Base-by-base conservation (phyloP, 2,797 vertebrate species). In the Pseudochirops corinnae region DNA sequence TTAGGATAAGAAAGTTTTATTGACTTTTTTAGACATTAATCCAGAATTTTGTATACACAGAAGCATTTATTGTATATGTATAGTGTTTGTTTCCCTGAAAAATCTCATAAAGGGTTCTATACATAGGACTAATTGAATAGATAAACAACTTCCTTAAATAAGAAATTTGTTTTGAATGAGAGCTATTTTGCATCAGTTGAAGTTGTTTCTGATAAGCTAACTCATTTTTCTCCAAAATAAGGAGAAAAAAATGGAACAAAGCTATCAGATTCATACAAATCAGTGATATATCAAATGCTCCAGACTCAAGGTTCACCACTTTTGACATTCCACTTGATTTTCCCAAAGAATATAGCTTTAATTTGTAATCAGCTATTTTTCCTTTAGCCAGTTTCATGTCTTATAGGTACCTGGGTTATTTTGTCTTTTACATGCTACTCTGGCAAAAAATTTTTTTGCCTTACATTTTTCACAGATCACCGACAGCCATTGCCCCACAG, bases 371-470 rank as follows among this genome's bases (percentile, higher is more conserved):
- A 11, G 57, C 31, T 9, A 91, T 26, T 55, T 96, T 92, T 58
- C 33, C 58, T 50, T 97, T 95, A 87, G 94, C 92, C 56, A 46
- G 62, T 90, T 50, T 50, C 53, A 29, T 28, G 52, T 90, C 91
- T 95, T 93, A 58, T 31, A 53, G 62, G 91, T 92, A 96, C 6
- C 92, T 93, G 60, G 92, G 93, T 93, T 96, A 95, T 96, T 94
- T 94, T 95, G 91, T 96, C 92, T 95, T 95, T 95, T 96, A 92
- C 92, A 93, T 16, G 46, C 56, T 91, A 16, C 87, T 97, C 91
- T 91, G 87, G 96, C 96, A 97, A 95, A 97, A 98, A 96, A 94
- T 96, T 97, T 91, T 60, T 91, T 95, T 95, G 56, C 21, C 93
- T 96, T 95, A 94, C n/a, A 93, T 95, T 97, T 97, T 92, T 90